Evolutionary conservation across 2,113 vertebrate genomes (phyloP).

Genomic region (Myrmecobius fasciatus): DNA sequence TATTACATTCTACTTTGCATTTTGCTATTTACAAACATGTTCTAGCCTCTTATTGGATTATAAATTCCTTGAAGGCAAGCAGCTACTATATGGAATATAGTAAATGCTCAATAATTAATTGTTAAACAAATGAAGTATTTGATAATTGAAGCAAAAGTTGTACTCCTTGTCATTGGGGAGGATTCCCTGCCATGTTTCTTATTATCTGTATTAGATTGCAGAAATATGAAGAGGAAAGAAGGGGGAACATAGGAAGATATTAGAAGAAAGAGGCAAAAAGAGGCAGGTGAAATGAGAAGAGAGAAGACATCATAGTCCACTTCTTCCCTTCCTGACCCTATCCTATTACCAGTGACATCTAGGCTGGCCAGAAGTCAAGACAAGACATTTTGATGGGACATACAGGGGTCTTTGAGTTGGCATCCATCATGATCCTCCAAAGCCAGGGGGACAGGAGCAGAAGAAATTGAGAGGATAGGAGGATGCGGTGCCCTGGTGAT

Average conservation of each 20-base stretch:
- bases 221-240: background rate
- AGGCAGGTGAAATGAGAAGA: too few relatives aligned
- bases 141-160: background rate
- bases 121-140: background rate
- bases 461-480: slow-evolving; percentile 28
- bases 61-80: background rate
- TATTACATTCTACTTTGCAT: background rate
- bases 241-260: background rate
- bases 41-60: background rate
- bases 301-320: background rate
- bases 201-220: background rate
- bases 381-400: slow-evolving; percentile 65
- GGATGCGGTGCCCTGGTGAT: background rate
- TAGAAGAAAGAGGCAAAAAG: background rate
- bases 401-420: slow-evolving; percentile 71
- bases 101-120: background rate
- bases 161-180: background rate
- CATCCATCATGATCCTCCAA: slow-evolving; percentile 73
- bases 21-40: background rate
- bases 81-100: background rate
- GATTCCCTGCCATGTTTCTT: background rate
- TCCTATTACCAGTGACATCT: slow-evolving; percentile 75
- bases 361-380: slow-evolving; percentile 61
- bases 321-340: background rate
- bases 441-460: slow-evolving; percentile 73